Evolutionary conservation across 2,797 vertebrate species (phyloP), one percentile per base, ranked within the genome.

Genomic region (Phataginus tricuspis): DNA sequence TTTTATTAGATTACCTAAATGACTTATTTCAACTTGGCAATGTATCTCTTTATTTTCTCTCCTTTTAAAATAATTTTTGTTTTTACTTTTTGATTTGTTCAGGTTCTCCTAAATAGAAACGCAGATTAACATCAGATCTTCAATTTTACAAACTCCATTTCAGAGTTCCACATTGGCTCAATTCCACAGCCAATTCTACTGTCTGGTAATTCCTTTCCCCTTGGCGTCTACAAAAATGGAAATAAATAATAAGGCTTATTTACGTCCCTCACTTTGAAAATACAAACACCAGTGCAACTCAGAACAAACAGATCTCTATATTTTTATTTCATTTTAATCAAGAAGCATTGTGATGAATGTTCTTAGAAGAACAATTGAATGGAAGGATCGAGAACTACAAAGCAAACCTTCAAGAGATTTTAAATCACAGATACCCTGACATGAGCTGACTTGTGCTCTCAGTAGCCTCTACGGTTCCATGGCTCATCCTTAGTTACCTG

Each of bases 71-170:
- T 66, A 68, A 74, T 45, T 66, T 88, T 77, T 12, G 9, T 1
- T 87, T 94, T 94, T 75, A 37, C 23, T 83, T 88, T 92, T 93
- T 75, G 4, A 68, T 86, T 92, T 86, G 69, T 86, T 79, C 11
- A 34, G 39, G 4, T 89, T 78, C 64, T 83, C 91, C 68, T n/a
- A 15, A 86, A 91, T 51, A 92, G 3, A 68, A 90, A 89, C 8
- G 31, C 82, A 92, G 39, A 96, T 51, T 82, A 87, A 72, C 72
- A 69, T 93, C 71, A 61, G 39, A 55, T 37, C 31, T 71, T 78
- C 19, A 85, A 7, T 49, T 84, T 66, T 29, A 63, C 39, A 75
- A 90, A 95, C 37, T 85, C 55, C 37, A 87, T 90, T 79, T 55
- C 72, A 66, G 14, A 66, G 12, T 87, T 77, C 84, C 59, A 75